Evolutionary conservation across 2,797 vertebrate species (phyloP).

Genomic region (Phoeniculus purpureus): DNA sequence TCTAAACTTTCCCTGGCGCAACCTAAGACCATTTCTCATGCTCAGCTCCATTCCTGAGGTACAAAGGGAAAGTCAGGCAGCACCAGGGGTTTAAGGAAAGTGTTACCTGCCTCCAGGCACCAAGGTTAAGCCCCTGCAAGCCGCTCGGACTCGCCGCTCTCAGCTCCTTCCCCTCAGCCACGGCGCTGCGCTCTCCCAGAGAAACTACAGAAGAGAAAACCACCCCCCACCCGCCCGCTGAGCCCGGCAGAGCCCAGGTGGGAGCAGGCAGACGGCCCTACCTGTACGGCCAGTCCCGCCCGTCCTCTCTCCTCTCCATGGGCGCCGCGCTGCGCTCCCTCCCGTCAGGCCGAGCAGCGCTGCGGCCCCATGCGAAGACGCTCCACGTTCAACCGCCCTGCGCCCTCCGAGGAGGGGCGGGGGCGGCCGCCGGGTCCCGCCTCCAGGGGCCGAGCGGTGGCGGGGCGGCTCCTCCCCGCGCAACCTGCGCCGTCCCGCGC

Average conservation of each 20-base stretch:
- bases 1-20: too few relatives aligned
- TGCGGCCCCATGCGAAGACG: neutral
- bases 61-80: neutral
- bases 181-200: too few relatives aligned
- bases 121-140: neutral
- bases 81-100: neutral
- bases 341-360: neutral
- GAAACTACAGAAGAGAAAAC: neutral
- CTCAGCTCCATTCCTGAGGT: neutral
- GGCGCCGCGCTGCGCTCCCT: neutral
- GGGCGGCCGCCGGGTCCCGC: neutral
- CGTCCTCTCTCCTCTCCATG: constrained; percentile 36
- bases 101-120: neutral
- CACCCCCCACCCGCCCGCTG: neutral
- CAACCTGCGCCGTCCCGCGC: too few relatives aligned
- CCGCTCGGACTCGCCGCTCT: neutral
- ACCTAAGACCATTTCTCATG: neutral
- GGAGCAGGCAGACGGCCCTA: neutral
- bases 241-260: neutral
- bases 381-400: neutral
- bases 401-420: neutral
- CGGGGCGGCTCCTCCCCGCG: neutral
- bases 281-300: constrained; percentile 27
- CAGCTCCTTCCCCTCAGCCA: neutral
- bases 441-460: neutral